Conservation (phyloP, 2,113 vertebrate genomes). For the Paramormyrops kingsleyae region DNA sequence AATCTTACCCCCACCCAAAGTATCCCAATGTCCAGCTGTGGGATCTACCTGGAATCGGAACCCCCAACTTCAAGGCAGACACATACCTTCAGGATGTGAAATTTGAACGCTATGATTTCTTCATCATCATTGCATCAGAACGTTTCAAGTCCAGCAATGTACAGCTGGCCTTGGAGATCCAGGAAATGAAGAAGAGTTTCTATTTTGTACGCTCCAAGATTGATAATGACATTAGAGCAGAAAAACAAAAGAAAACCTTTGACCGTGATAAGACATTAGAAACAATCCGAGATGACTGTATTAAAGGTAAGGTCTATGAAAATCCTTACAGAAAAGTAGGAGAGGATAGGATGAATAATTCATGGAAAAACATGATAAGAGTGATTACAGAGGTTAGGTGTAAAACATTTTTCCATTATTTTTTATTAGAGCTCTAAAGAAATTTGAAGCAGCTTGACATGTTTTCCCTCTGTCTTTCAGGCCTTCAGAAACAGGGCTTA, state of each 20-base stretch:
- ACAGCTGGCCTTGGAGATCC: slow-evolving; percentile 49
- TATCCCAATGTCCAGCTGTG: slow-evolving; percentile 52
- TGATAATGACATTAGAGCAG: slow-evolving; percentile 47
- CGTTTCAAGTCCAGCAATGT: slow-evolving; percentile 51
- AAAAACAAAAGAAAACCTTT: slow-evolving; percentile 33
- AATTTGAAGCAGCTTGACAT: neutral
- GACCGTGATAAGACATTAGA: slow-evolving; percentile 23
- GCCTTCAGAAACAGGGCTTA: slow-evolving; percentile 29
- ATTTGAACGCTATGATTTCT: slow-evolving; percentile 59
- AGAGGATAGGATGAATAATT: neutral
- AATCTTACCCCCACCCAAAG: slow-evolving; percentile 48
- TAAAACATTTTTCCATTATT: neutral
- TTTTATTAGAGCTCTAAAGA: neutral
- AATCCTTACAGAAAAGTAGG: neutral
- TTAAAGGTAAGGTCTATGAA: slow-evolving; percentile 22
- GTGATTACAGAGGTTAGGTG: neutral
- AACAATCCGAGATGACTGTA: slow-evolving; percentile 28
- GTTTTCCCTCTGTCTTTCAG: slow-evolving; percentile 1
- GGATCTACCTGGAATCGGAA: slow-evolving; percentile 63
- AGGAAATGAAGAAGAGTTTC: slow-evolving; percentile 51
- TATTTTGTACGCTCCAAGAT: slow-evolving; percentile 66
- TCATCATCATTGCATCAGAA: slow-evolving; percentile 55
- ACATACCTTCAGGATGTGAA: slow-evolving; percentile 53
- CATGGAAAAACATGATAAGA: neutral
- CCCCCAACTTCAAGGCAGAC: slow-evolving; percentile 46